phyloP scores from a whole-genome alignment of 2,797 vertebrate species.

The Eidolon dupreanum region DNA sequence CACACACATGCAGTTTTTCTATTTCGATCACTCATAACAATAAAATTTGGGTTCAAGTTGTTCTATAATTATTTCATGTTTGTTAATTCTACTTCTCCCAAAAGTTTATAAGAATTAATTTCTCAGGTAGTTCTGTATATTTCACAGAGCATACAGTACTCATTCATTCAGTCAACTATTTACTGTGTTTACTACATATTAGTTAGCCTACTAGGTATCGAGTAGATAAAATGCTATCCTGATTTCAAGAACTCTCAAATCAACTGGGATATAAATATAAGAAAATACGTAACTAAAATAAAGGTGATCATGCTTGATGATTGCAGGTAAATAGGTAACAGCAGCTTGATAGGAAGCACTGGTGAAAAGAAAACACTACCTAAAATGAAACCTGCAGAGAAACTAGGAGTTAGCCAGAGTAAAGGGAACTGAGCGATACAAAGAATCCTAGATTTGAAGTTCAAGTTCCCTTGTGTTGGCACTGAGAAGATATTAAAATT shows the following conservation, averaged over 20 bases:
- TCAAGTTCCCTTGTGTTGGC: neutral
- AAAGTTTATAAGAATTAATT: neutral
- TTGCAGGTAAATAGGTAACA: neutral
- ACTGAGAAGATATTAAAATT: constrained; percentile 11
- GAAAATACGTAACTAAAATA: constrained; percentile 21
- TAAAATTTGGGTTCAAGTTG: constrained; percentile 1
- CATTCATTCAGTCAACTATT: neutral
- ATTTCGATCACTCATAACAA: neutral
- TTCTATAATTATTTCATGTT: constrained; percentile 35
- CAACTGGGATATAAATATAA: neutral
- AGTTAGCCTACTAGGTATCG: neutral
- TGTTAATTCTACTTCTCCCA: neutral
- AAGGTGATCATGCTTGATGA: neutral
- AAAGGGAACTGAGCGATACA: constrained; percentile 16
- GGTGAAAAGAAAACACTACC: neutral
- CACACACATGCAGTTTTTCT: neutral
- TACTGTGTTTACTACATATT: neutral
- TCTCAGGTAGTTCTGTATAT: neutral
- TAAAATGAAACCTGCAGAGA: neutral
- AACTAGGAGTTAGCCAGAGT: neutral
- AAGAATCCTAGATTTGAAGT: constrained; percentile 26
- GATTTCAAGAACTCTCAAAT: neutral
- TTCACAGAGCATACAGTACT: neutral
- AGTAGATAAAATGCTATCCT: neutral
- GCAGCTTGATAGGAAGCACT: neutral